These are phyloP conservation scores for Acanthosoma haemorrhoidale DNA, from an alignment of 2,888 invertebrate genomes.

Conservation along the genomic window DNA sequence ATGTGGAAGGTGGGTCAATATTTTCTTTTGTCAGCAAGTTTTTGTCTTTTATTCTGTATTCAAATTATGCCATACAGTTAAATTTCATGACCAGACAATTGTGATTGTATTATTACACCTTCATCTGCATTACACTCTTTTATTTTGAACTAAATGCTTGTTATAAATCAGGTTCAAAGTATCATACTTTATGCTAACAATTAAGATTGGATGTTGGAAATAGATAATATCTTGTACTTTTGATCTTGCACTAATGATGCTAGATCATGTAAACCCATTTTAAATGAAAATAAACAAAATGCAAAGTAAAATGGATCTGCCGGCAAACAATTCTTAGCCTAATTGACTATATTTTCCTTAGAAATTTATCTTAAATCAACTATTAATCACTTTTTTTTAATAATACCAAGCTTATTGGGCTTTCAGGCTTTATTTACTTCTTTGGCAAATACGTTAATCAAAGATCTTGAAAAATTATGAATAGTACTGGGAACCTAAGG, in stretches of 20 bases:
- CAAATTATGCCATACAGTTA: background rate
- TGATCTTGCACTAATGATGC: background rate
- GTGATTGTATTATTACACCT: background rate
- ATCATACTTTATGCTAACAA: background rate
- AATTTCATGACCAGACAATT: background rate
- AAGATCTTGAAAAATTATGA: no score
- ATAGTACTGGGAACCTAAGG: no score
- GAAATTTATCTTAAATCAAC: no score
- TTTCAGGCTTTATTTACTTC: no score
- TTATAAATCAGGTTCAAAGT: background rate
- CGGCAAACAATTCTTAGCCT: no score
- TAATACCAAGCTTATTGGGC: no score
- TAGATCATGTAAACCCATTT: no score
- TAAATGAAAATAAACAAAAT: no score
- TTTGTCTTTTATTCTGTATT: background rate
- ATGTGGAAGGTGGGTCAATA: constrained; percentile 44
- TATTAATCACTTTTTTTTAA: no score
- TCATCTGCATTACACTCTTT: background rate
- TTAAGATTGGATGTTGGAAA: background rate
- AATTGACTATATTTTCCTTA: no score
- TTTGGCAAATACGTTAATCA: no score
- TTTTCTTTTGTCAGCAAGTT: background rate
- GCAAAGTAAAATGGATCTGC: no score
- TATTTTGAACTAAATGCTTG: background rate
- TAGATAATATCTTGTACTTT: background rate